Evolutionary conservation across 2,113 vertebrate genomes (phyloP).

Genomic region (Vulpes vulpes): DNA sequence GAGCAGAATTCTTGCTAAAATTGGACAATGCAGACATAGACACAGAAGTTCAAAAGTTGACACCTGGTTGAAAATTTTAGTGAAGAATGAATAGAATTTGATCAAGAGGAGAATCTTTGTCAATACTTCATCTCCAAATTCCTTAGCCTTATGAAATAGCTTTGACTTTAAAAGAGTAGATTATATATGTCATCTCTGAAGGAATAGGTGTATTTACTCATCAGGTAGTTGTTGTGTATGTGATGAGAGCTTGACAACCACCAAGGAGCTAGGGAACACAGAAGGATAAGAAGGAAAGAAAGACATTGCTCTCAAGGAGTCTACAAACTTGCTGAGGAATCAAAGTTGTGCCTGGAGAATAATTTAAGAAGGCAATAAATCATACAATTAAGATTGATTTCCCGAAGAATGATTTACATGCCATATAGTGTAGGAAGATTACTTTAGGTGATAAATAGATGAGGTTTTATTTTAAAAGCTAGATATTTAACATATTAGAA

Average conservation of each 20-base stretch:
- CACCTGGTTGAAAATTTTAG: neutral
- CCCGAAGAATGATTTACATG: neutral
- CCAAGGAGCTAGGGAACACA: neutral
- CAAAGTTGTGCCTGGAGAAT: neutral
- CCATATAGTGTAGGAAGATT: neutral
- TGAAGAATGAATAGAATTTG: neutral
- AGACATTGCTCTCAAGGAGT: neutral
- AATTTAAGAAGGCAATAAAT: neutral
- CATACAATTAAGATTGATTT: neutral
- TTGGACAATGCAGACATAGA: neutral
- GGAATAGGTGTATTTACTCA: neutral
- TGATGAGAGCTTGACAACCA: neutral
- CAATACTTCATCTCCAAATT: neutral
- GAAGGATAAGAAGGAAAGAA: neutral
- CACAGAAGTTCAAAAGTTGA: neutral
- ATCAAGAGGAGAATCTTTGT: neutral
- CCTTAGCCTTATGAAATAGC: neutral
- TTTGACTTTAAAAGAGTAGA: neutral
- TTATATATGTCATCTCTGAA: neutral
- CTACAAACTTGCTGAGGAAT: neutral
- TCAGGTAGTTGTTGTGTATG: neutral
- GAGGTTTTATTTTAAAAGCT: neutral
- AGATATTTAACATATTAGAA: neutral
- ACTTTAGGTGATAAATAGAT: neutral
- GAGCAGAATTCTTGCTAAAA: neutral